A percentile compares a stretch with the other conserved stretches of the same genome.
Conservation (phyloP, 92 coral and sea anemone genomes). For the Palythoa grandis region DNA sequence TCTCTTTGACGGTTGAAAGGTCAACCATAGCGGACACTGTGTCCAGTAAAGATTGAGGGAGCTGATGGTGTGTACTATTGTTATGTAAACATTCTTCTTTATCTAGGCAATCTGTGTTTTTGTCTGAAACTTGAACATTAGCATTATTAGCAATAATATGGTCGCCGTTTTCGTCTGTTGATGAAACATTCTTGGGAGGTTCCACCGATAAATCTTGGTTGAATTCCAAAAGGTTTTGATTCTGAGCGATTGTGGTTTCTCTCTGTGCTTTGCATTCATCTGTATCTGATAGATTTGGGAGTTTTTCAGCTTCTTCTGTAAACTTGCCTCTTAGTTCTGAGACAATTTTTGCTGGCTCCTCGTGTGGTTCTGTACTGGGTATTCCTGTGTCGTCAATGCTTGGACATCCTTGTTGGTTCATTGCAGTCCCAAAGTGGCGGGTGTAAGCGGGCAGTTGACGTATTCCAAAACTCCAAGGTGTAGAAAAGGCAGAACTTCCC, state of each 20-base stretch:
- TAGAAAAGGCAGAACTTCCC: neutral
- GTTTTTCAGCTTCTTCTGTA: neutral
- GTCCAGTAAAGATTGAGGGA: neutral
- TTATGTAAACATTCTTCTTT: neutral
- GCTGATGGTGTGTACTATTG: neutral
- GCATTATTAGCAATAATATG: neutral
- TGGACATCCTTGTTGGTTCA: neutral
- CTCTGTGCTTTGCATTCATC: neutral
- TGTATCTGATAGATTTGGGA: neutral
- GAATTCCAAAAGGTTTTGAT: neutral
- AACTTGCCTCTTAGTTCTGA: neutral
- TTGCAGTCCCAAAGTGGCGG: neutral
- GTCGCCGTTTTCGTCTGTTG: neutral
- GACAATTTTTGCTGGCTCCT: neutral
- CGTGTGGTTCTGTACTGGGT: neutral
- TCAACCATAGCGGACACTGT: neutral
- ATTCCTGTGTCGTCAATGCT: neutral
- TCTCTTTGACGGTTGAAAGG: neutral
- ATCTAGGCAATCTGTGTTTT: neutral
- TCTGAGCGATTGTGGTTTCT: neutral
- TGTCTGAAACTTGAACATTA: neutral
- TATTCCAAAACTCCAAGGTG: constrained; percentile 1
- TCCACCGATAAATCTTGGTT: neutral
- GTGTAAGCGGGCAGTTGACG: neutral
- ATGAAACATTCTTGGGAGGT: neutral